phyloP scores from a whole-genome alignment of 2,888 invertebrate genomes.

The Drosophila phalerata region DNA sequence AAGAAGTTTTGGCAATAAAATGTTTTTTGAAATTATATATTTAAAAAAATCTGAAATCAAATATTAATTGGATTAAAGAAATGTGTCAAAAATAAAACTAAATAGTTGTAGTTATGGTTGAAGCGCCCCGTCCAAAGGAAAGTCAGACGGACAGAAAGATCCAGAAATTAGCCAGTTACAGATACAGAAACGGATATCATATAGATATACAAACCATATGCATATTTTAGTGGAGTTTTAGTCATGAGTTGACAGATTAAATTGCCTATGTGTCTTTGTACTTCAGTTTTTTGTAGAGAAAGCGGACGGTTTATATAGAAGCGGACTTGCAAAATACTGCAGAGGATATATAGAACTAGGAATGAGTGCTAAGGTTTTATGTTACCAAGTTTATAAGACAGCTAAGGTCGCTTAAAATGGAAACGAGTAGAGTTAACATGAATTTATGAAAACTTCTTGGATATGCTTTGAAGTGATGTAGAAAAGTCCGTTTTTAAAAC shows the following conservation, averaged over 20 bases:
- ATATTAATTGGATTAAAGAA: conserved; percentile 84
- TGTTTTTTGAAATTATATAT: conserved; percentile 86
- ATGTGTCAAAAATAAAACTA: conserved; percentile 68
- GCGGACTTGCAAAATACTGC: not conserved
- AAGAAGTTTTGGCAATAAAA: conserved; percentile 85
- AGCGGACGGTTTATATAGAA: conserved; percentile 31
- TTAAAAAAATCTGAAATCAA: conserved; percentile 86
- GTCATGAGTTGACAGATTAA: not conserved
- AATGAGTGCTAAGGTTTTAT: not conserved
- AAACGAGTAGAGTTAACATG: too few relatives aligned
- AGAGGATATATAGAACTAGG: not conserved
- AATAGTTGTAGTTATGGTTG: conserved; percentile 30
- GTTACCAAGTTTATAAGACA: not conserved
- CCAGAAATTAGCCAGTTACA: not conserved
- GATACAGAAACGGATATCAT: conserved; percentile 13
- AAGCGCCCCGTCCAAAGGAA: conserved; percentile 15
- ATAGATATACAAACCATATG: not conserved
- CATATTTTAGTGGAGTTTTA: not conserved
- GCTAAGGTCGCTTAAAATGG: too few relatives aligned
- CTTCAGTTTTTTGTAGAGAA: not conserved
- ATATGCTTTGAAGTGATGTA: too few relatives aligned
- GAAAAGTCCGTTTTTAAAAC: too few relatives aligned
- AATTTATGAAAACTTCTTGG: too few relatives aligned
- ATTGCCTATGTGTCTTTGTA: not conserved
- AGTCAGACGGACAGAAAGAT: conserved; percentile 2